Percentiles rank a stretch among this genome's conserved stretches.
phyloP scores from a whole-genome alignment of 2,888 invertebrate species.

The Synanthedon vespiformis region DNA sequence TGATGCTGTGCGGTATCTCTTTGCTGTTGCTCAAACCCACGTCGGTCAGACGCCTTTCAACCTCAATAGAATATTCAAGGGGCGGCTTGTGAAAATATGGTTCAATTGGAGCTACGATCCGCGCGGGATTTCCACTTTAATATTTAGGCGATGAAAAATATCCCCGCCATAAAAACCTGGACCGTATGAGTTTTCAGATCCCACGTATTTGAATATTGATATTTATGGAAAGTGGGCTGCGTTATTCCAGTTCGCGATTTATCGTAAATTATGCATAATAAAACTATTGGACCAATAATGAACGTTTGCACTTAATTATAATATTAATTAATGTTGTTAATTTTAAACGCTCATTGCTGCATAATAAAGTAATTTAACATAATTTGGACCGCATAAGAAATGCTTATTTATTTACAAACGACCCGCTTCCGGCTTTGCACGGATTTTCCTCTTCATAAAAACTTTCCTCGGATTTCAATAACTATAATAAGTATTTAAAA shows the following conservation, averaged over 20 bases:
- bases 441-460: too few species aligned
- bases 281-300: neutral
- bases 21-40: conserved; percentile 22
- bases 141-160: conserved; percentile 63
- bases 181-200: conserved; percentile 55
- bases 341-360: too few species aligned
- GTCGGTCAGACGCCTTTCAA: conserved; percentile 39
- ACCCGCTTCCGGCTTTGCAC: too few species aligned
- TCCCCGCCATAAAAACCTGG: conserved; percentile 53
- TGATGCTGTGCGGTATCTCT: conserved; percentile 3
- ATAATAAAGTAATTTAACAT: too few species aligned
- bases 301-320: neutral
- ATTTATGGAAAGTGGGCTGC: conserved; percentile 42
- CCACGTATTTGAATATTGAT: conserved; percentile 59
- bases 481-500: too few species aligned
- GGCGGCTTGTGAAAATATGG: conserved; percentile 53
- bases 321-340: neutral
- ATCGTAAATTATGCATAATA: neutral
- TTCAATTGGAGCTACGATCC: conserved; percentile 49
- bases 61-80: conserved; percentile 61
- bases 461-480: too few species aligned
- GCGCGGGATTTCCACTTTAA: conserved; percentile 51
- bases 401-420: too few species aligned
- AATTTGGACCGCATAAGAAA: too few species aligned
- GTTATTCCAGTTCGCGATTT: conserved; percentile 1